Conservation (phyloP, 2,113 vertebrate genomes). For the Lampris megalopsis region DNA sequence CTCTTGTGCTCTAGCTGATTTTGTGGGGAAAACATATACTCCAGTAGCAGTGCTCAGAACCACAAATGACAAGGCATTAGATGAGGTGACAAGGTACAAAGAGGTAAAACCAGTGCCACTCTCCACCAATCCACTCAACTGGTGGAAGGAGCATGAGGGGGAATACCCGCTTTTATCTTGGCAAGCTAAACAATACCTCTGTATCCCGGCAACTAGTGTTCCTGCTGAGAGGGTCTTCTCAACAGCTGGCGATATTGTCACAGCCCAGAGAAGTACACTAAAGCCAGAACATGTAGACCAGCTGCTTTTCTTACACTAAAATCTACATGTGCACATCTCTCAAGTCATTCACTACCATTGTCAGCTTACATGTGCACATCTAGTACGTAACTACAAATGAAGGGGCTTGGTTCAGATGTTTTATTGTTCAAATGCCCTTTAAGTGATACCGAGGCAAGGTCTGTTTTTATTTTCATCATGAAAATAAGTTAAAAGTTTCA, state of each 20-base stretch:
- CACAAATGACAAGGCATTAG: background rate
- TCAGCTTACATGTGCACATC: background rate
- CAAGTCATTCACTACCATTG: too few species aligned
- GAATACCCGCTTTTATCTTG: conserved; percentile 17
- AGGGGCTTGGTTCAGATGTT: too few species aligned
- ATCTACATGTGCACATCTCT: conserved; percentile 1
- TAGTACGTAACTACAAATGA: background rate
- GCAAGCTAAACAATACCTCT: conserved; percentile 23
- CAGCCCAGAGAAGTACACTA: conserved; percentile 12
- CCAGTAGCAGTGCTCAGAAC: background rate
- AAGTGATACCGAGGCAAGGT: too few species aligned
- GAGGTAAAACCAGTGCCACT: conserved; percentile 10
- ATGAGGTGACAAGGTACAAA: background rate
- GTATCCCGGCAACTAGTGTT: conserved; percentile 25
- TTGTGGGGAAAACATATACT: too few species aligned
- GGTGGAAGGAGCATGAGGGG: conserved; percentile 16
- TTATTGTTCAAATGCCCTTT: too few species aligned
- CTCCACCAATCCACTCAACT: conserved; percentile 26
- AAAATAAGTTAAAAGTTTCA: too few species aligned
- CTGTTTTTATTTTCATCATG: too few species aligned
- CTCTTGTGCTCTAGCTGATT: too few species aligned
- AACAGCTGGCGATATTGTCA: conserved; percentile 29
- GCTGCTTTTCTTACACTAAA: conserved; percentile 22
- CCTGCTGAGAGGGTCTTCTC: conserved; percentile 32
- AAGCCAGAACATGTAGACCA: conserved; percentile 25